These are phyloP conservation scores for Mesitornis unicolor DNA, from an alignment of 2,113 vertebrate species.

Conservation along the genomic window DNA sequence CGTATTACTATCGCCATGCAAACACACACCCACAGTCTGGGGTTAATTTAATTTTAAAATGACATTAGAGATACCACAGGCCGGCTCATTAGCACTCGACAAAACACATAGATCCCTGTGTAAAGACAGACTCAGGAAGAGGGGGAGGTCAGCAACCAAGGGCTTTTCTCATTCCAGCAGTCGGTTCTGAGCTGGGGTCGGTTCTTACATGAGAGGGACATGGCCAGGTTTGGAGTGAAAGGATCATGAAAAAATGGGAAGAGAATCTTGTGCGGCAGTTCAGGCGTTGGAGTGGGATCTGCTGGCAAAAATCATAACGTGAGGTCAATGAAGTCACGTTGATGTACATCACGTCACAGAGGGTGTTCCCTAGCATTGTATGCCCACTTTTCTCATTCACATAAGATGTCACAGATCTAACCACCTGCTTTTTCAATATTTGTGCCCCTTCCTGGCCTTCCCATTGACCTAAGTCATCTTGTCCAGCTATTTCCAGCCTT, in stretches of 20 bases:
- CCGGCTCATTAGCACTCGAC: slow-evolving; percentile 50
- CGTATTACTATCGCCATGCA: slow-evolving; percentile 43
- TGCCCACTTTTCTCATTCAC: not conserved
- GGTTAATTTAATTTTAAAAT: slow-evolving; percentile 55
- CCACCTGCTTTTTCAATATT: not conserved
- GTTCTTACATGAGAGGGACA: not conserved
- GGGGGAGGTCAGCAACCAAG: not conserved
- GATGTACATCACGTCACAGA: not conserved
- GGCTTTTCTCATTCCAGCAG: not conserved
- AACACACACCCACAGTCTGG: slow-evolving; percentile 64
- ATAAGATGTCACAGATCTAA: not conserved
- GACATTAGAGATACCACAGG: slow-evolving; percentile 50
- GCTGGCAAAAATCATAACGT: not conserved
- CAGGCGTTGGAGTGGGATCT: not conserved
- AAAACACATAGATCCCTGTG: slow-evolving; percentile 29
- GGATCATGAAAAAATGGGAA: not conserved
- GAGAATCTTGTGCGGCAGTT: not conserved
- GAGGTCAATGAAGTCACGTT: not conserved
- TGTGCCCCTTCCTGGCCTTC: not conserved
- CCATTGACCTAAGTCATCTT: not conserved
- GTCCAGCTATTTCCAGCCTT: not conserved
- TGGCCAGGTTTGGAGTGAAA: not conserved
- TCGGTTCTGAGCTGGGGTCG: not conserved
- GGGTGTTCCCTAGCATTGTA: not conserved
- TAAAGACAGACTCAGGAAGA: not conserved